Conservation (phyloP, 2,113 vertebrate species). For the Petrocephalus zakoni region DNA sequence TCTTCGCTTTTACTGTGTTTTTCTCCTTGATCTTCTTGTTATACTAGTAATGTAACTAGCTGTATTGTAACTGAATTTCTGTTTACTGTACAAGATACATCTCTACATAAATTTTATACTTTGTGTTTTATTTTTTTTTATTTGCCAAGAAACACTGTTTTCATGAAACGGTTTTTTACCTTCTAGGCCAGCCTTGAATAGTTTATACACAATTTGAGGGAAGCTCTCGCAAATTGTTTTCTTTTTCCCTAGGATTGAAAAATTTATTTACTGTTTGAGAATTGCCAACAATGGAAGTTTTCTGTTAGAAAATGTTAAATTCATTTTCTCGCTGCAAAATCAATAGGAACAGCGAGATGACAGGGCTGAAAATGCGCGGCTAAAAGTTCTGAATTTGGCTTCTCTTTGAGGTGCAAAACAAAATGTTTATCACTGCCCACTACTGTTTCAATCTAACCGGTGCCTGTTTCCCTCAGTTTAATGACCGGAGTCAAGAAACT, state of each 20-base stretch:
- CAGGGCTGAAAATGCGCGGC: not conserved
- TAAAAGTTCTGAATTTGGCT: not conserved
- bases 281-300: not conserved
- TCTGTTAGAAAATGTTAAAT: slow-evolving; percentile 1
- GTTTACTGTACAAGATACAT: not conserved
- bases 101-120: not conserved
- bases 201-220: not conserved
- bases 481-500: not conserved
- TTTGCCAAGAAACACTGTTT: not conserved
- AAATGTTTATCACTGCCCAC: not conserved
- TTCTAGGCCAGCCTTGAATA: not conserved
- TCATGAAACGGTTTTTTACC: not conserved
- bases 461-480: not conserved
- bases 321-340: not conserved
- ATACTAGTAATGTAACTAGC: not conserved
- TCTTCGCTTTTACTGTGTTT: not conserved
- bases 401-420: not conserved
- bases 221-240: not conserved
- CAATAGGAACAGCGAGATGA: not conserved
- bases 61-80: not conserved
- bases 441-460: not conserved
- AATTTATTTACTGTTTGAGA: not conserved
- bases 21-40: not conserved
- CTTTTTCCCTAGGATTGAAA: not conserved
- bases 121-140: not conserved